These are phyloP conservation scores for Drosophila subquinaria DNA, from an alignment of 2,888 invertebrate genomes.

Conservation along the genomic window DNA sequence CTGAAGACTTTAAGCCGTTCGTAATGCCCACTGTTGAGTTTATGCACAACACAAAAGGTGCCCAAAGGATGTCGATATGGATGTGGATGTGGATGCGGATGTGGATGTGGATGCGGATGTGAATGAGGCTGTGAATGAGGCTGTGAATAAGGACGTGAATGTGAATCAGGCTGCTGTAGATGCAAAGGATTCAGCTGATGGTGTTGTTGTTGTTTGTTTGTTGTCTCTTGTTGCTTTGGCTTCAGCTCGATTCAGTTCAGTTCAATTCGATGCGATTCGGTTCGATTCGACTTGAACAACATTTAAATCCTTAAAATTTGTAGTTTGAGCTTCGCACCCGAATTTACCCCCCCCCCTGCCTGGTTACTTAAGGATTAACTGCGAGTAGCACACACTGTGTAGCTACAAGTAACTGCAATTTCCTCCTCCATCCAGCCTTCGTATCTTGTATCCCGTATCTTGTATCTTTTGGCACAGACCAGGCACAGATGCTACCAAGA, in stretches of 20 bases:
- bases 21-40: slow-evolving; percentile 83
- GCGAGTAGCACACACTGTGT: slow-evolving; percentile 14
- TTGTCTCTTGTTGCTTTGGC: slow-evolving; percentile 27
- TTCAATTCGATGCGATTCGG: slow-evolving; percentile 37
- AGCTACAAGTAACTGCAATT: slow-evolving; percentile 31
- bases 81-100: slow-evolving; percentile 23
- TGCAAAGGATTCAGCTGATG: slow-evolving; percentile 17
- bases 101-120: slow-evolving; percentile 33
- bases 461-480: neutral
- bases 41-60: slow-evolving; percentile 81
- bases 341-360: neutral
- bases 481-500: slow-evolving; percentile 33
- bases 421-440: neutral
- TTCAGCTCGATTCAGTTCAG: slow-evolving; percentile 27
- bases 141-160: slow-evolving; percentile 1
- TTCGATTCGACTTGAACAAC: slow-evolving; percentile 62
- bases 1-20: slow-evolving; percentile 84
- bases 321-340: slow-evolving; percentile 38
- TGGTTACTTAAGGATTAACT: slow-evolving; percentile 54
- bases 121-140: slow-evolving; percentile 15
- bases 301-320: slow-evolving; percentile 79
- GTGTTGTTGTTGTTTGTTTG: slow-evolving; percentile 12
- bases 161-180: slow-evolving; percentile 3
- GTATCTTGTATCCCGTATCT: neutral
- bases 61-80: slow-evolving; percentile 62